A percentile compares a stretch with the other conserved stretches of the same genome.
Evolutionary conservation across 2,888 invertebrate species (phyloP).

Genomic region (Rambutsinella grinnellia): DNA sequence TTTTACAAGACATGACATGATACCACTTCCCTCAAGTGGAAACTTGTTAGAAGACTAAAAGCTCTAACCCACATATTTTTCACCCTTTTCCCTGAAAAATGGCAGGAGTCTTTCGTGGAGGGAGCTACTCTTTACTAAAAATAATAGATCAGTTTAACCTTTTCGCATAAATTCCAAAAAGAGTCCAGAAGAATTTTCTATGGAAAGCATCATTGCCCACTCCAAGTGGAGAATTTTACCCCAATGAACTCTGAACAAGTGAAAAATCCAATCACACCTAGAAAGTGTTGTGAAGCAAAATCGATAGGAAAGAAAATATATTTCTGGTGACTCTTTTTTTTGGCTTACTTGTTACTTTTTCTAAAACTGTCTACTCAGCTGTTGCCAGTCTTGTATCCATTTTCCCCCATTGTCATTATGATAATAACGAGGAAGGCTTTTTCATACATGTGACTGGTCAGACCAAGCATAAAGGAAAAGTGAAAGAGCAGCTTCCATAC

Average conservation of each 20-base stretch:
- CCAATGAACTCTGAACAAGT: too few relatives aligned
- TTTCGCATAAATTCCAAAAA: not conserved
- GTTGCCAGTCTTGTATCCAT: not conserved
- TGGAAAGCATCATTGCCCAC: not conserved
- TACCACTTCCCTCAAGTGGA: not conserved
- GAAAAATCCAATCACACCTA: too few relatives aligned
- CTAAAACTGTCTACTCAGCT: not conserved
- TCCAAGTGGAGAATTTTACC: too few relatives aligned
- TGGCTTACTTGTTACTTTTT: not conserved
- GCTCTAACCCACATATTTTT: not conserved
- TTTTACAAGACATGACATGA: not conserved
- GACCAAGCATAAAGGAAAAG: too few relatives aligned
- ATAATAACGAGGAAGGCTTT: not conserved
- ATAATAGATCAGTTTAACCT: not conserved
- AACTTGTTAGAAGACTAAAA: not conserved
- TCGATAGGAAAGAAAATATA: not conserved
- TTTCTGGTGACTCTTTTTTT: not conserved
- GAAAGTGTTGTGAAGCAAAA: too few relatives aligned
- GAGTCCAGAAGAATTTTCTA: not conserved
- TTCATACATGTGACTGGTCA: not conserved
- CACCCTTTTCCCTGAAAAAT: not conserved
- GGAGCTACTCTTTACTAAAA: not conserved
- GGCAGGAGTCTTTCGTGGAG: not conserved
- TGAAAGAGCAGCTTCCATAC: too few relatives aligned
- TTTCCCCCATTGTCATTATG: not conserved